Percentiles rank a stretch among this genome's conserved stretches.
phyloP scores from a whole-genome alignment of 2,113 vertebrate species.

The Cacatua alba region DNA sequence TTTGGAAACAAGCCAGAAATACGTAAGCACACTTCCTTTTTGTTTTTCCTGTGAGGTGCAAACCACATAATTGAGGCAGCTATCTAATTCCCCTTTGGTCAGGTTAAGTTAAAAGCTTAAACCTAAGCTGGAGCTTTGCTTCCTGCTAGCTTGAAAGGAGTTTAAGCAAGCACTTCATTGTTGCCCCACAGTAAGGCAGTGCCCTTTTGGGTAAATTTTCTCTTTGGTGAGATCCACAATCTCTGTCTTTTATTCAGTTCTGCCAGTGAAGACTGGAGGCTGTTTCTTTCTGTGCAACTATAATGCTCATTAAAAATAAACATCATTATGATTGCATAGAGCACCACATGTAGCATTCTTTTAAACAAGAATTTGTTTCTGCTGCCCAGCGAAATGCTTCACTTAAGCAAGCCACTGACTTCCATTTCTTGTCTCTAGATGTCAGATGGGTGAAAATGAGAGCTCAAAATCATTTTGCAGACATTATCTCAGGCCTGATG shows the following conservation, averaged over 20 bases:
- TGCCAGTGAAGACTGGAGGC: background rate
- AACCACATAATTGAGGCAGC: background rate
- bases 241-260: background rate
- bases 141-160: background rate
- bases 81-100: background rate
- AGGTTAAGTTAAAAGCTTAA: background rate
- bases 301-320: background rate
- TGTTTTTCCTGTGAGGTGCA: background rate
- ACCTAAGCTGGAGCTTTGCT: background rate
- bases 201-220: background rate
- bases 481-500: constrained; percentile 78
- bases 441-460: constrained; percentile 59
- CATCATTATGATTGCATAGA: background rate
- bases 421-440: constrained; percentile 60
- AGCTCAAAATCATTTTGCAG: constrained; percentile 68
- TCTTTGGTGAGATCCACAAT: background rate
- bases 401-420: background rate
- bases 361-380: background rate
- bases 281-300: background rate
- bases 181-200: background rate
- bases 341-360: background rate
- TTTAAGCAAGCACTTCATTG: background rate
- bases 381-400: background rate
- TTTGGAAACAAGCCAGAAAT: constrained; percentile 74
- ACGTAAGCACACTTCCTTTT: constrained; percentile 33